A percentile compares a stretch with the other conserved stretches of the same genome.
Conservation (phyloP, 2,797 vertebrate species). For the Emydoidea blandingii region DNA sequence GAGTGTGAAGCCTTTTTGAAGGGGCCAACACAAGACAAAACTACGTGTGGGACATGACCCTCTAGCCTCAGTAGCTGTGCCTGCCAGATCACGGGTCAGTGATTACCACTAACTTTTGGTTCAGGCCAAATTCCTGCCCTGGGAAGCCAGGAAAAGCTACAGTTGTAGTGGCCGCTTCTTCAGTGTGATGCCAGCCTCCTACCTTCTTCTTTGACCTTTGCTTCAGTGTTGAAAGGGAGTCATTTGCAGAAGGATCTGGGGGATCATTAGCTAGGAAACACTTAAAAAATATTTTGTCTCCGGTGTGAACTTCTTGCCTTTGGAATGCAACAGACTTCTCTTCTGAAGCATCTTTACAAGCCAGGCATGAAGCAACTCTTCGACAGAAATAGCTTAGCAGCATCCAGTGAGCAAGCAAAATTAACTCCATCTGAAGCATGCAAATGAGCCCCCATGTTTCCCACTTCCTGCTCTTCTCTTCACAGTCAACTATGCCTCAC, state of each 20-base stretch:
- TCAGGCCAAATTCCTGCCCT: neutral
- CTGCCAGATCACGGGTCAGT: neutral
- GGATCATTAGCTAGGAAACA: neutral
- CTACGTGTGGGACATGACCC: neutral
- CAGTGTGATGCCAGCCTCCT: neutral
- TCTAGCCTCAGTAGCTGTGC: neutral
- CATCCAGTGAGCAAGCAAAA: neutral
- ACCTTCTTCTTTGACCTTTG: neutral
- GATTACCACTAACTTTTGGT: neutral
- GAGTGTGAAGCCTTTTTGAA: neutral
- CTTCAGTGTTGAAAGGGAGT: neutral
- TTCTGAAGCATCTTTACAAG: neutral
- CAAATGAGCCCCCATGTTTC: neutral
- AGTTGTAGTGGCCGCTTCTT: neutral
- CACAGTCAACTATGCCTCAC: neutral
- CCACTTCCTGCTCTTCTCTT: neutral
- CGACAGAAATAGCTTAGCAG: neutral
- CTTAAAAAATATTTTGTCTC: neutral
- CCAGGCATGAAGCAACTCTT: neutral
- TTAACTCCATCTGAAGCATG: neutral
- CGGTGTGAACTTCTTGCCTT: no score
- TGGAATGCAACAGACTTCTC: no score
- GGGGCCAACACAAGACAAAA: neutral
- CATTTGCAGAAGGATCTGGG: neutral
- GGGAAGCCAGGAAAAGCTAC: neutral